Base-by-base conservation (phyloP, 2,888 invertebrate genomes). In the Andrena trimmerana region DNA sequence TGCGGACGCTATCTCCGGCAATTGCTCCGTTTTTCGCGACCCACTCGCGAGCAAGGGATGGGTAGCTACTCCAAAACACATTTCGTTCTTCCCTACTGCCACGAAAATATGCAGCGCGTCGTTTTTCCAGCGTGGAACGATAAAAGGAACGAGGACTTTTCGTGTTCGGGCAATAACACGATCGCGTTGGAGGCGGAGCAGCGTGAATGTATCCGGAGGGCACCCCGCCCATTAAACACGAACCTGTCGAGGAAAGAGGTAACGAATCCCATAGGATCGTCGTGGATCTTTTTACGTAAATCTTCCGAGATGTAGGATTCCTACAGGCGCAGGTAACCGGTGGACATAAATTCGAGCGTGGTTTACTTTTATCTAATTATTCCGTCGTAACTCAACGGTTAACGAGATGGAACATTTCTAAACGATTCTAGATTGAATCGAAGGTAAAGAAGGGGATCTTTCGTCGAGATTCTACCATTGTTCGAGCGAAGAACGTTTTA, bases 151-250 rank as follows among this genome's bases (percentile, higher is more conserved):
- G 62, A 74, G 42, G 36, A 73, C 75, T 81, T 84, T 42, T 81
- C 82, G 77, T 86, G 72, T 81, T 68, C 70, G 20, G 65, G 80
- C 71, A 77, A 88, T 83, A 86, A 85, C 78, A 72, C 63, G 83
- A 83, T 85, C 84, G 86, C 83, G 82, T 85, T 69, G 85, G 81
- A 88, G 90, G 89, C 90, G 89, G 88, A 84, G 89, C 90, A 85
- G 81, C 73, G 77, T 70, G 83, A 79, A 85, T 86, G 84, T 84
- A 82, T 88, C 85, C 85, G 84, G 83, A 81, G 88, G 87, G 87
- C 89, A 90, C 85, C 82, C 90, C 90, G 90, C 86, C 90, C 89
- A 88, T 89, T 84, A 87, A 87, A 87, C 88, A 85, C 84, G 84
- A 85, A 87, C 85, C 89, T 88, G 83, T 69, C 73, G 76, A 67